Conservation (phyloP, 2,888 invertebrate species). For the Cryptus viduatorius region DNA sequence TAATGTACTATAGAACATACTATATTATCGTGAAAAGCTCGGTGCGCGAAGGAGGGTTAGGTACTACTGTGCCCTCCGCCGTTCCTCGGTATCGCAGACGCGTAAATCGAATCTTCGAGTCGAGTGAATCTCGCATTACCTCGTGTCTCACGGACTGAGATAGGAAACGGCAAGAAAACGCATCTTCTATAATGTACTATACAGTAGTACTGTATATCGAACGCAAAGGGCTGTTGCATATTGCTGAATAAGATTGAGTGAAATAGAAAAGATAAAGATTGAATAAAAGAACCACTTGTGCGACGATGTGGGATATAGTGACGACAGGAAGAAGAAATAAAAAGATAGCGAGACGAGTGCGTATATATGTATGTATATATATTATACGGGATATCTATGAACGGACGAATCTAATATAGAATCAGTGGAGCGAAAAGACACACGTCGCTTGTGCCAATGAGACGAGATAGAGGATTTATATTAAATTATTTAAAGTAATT, state of each 20-base stretch:
- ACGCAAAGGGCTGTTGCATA: not conserved
- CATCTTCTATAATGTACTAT: constrained; percentile 24
- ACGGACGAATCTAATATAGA: constrained; percentile 16
- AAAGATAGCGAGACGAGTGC: not conserved
- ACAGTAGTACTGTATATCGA: constrained; percentile 8
- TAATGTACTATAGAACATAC: constrained; percentile 55
- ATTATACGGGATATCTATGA: not conserved
- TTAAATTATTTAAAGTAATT: not conserved
- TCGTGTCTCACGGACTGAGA: constrained; percentile 32
- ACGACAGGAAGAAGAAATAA: constrained; percentile 4
- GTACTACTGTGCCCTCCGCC: not conserved
- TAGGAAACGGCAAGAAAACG: constrained; percentile 15
- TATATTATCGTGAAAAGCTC: constrained; percentile 54
- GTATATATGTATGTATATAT: not conserved
- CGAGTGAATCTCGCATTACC: constrained; percentile 59
- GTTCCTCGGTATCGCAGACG: constrained; percentile 37
- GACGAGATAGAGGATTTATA: not conserved
- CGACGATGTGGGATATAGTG: not conserved
- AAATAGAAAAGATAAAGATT: constrained; percentile 33
- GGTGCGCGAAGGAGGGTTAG: constrained; percentile 9
- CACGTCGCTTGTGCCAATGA: not conserved
- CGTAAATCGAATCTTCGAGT: constrained; percentile 65
- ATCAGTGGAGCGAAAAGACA: constrained; percentile 12
- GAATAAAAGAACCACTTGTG: constrained; percentile 19
- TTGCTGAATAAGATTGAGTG: constrained; percentile 25